Evolutionary conservation across 2,113 vertebrate species (phyloP), one percentile per base, ranked within the genome.

Genomic region (Vidua macroura): DNA sequence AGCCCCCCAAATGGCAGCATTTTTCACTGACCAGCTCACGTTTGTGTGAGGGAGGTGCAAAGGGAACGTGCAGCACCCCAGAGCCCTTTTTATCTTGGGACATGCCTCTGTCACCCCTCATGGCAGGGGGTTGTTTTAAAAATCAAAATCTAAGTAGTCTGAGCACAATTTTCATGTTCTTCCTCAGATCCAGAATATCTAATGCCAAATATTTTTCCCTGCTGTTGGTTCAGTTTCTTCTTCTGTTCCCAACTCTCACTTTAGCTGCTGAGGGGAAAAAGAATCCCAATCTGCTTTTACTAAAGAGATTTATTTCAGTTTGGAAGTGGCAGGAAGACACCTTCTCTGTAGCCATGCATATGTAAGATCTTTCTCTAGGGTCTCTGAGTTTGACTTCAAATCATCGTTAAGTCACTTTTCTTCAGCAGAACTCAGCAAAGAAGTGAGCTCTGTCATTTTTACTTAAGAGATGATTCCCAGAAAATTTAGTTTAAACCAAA

Each of bases 401-500:
- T n/a, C 15, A 15, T 27, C 6, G 5, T 62, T 85, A 72, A 91
- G 78, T 62, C 58, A 31, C 44, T 60, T 84, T 55, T 35, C 37
- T 75, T 46, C 69, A 79, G 52, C 68, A 87, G 76, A 68, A 39
- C 39, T 63, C 31, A 35, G 41, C 30, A 52, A 82, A 75, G 44
- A 59, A 59, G 9, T 16, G 31, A 66, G 22, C 5, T 31, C 53
- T 76, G 43, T 31, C 19, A 35, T 84, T 95, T 90, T 79, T 2
- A 0, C 23, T 13, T 24, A 39, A 69, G 51, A 69, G 9, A 68
- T 35, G 39, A 51, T 55, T 85, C 31, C 69, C 83, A 82, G 53
- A 84, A 97, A 82, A 59, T 37, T 60, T 53, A 25, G 41, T 91
- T 94, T 84, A 58, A 93, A 86, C 41, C 35, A 39, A 60, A 72